Base-by-base conservation (phyloP, 2,888 invertebrate species). In the Sinodicranocentrus sp. region DNA sequence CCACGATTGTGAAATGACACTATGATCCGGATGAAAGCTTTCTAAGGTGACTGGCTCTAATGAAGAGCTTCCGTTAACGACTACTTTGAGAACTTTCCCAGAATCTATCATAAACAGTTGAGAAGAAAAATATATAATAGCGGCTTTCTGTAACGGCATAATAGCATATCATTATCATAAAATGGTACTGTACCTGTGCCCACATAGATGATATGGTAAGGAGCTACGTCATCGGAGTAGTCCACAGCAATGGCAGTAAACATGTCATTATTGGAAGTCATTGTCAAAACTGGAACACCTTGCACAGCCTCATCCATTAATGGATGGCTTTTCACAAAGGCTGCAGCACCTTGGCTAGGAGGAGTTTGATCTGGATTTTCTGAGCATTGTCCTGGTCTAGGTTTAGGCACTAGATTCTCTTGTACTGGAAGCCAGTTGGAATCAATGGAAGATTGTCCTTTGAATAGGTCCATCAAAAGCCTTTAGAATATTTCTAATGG, bases 281-380 rank as follows among this genome's bases (percentile, higher is more conserved):
- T 98, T 92, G 21, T 98, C 98, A 88, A 94, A 92, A 95, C 94
- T 89, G 96, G 95, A 89, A 95, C 94, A 1, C 98, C 93, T 13
- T 96, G 95, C 15, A 99, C 97, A 15, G 97, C 94, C 89, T 94
- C 94, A 91, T 99, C 97, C 98, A 99, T 98, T 54, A 99, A 92
- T 0, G 98, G 95, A 92, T 99, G 98, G 23, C 95, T 95, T 91
- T 97, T 97, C 88, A 98, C 95, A 90, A 99, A 99, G 91, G 97
- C 97, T 1, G 98, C 95, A 43, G 95, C 73, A 10, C 33, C 33
- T 61, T 85, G 94, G 71, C 94, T 93, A 90, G 96, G 97, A 1
- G 96, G 95, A 75, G 97, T 92, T 13, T 95, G 95, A 88, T 96
- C 93, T 75, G 97, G 97, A 91, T 98, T 96, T 89, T 95, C 95